phyloP scores from a whole-genome alignment of 2,113 vertebrate species.

The Tyto alba region DNA sequence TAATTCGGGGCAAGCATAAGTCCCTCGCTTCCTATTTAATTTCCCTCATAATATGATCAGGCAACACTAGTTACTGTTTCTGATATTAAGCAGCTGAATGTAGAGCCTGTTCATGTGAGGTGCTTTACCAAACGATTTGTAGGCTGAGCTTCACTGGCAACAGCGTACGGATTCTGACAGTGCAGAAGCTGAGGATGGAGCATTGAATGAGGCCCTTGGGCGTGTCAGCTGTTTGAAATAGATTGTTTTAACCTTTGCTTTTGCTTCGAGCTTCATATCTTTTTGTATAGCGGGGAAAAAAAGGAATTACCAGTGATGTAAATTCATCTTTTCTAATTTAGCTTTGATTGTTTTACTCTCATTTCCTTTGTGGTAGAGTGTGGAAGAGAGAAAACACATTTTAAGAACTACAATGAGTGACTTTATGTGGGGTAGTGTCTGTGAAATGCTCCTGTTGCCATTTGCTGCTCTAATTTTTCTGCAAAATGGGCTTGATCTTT shows the following conservation, averaged over 20 bases:
- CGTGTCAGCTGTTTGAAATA: not conserved
- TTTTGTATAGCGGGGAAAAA: accelerated
- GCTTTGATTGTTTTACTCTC: accelerated
- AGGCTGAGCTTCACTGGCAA: not conserved
- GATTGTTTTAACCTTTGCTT: not conserved
- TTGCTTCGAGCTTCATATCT: not conserved
- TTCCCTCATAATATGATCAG: not conserved
- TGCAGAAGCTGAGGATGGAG: not conserved
- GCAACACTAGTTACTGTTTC: not conserved
- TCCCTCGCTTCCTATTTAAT: not conserved
- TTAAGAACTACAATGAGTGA: not conserved
- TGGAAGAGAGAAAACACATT: not conserved
- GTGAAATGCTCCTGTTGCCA: not conserved
- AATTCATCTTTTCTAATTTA: not conserved
- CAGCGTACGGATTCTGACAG: not conserved
- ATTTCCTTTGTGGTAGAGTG: not conserved
- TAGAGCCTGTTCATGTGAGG: not conserved
- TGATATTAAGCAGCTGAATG: not conserved
- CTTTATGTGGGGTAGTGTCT: accelerated
- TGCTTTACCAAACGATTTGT: not conserved
- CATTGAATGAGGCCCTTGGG: not conserved
- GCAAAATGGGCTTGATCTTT: not conserved
- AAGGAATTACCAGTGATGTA: too few relatives aligned
- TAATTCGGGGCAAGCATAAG: not conserved
- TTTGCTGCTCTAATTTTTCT: not conserved